phyloP scores from a whole-genome alignment of 2,797 vertebrate genomes.

The Gallirallus australis region DNA sequence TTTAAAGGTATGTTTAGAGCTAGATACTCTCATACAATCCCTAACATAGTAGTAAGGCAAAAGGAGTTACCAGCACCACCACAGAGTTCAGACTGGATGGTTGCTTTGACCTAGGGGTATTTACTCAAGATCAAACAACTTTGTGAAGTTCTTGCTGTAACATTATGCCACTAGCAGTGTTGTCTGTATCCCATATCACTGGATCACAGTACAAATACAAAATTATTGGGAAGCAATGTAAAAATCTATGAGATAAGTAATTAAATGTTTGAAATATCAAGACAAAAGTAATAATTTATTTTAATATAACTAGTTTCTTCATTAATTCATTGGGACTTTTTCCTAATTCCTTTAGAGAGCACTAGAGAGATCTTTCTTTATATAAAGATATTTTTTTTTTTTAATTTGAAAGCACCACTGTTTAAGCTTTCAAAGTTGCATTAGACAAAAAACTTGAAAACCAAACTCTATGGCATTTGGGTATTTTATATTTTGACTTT shows the following conservation, averaged over 20 bases:
- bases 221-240: background rate
- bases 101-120: background rate
- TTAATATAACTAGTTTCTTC: background rate
- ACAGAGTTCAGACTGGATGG: background rate
- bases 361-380: background rate
- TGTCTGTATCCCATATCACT: background rate
- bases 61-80: background rate
- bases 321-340: background rate
- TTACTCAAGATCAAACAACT: background rate
- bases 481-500: background rate
- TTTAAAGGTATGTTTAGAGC: background rate
- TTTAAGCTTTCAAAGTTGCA: background rate
- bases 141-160: background rate
- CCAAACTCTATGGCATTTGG: background rate
- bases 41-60: background rate
- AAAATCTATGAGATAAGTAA: background rate
- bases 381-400: background rate
- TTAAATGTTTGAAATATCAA: background rate
- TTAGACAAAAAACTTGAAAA: background rate
- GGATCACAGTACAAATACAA: background rate
- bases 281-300: background rate
- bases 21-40: background rate
- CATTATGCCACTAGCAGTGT: background rate
- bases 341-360: rapidly evolving
- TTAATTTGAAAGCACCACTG: background rate